Evolutionary conservation across 2,888 invertebrate species (phyloP), one percentile per base, ranked within the genome.

Genomic region (Chloroclystis v-ata): DNA sequence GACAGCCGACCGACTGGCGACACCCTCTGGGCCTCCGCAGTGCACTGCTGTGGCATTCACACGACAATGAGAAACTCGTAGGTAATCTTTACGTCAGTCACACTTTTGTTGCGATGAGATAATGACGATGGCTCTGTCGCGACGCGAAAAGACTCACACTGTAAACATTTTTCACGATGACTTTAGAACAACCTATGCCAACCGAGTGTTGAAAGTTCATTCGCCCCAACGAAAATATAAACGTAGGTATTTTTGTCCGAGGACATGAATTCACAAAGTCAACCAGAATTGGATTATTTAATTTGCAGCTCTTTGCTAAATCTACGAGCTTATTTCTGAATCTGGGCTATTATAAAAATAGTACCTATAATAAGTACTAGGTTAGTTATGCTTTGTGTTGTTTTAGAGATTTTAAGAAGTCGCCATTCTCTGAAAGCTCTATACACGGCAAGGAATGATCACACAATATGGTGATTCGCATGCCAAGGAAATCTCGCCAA

Each of bases 401-500:
- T 20, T 20, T 20, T 20, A 20, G 20, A 20, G 2, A 20, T 20
- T 20, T 4, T 4, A 4, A 20, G 20, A 20, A 5, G 5, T 20
- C 3, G 20, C 5, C n/a, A n/a, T n/a, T n/a, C n/a, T n/a, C n/a
- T n/a, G n/a, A 20, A 20, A 20, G 20, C 5, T 20, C 3, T 20
- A 20, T 20, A 5, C 5, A 5, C 20, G 5, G 20, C 2, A 20
- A 2, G 20, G 20, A 4, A 20, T 20, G 5, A 20, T 20, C 20
- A 4, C 20, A 20, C 20, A 39, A 47, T 45, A 50, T 51, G 54
- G 44, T 50, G 40, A 47, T 45, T 50, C 41, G 48, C 41, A 43
- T 26, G 24, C 42, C 44, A 50, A 59, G 58, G 69, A 69, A 69
- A 66, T 57, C 56, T 55, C 61, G 54, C 47, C 50, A 44, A n/a